Evolutionary conservation across 2,888 invertebrate species (phyloP), one percentile per base, ranked within the genome.

Genomic region (Epistrophe grossulariae): DNA sequence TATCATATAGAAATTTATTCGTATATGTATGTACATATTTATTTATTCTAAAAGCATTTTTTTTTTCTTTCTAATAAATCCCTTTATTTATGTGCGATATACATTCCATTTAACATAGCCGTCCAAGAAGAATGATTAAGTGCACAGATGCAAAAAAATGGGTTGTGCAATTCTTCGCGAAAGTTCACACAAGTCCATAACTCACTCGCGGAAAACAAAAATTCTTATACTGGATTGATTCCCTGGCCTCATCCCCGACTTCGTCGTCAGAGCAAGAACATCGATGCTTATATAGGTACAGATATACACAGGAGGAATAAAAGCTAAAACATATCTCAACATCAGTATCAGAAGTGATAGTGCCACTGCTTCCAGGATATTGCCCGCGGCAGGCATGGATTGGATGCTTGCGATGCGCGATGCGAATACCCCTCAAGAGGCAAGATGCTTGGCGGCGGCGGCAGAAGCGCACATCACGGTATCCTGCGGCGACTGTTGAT

Each of bases 161-260:
- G 62, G 62, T 64, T 82, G 60, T 52, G 31, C 60, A 70, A 60
- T 40, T 40, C 76, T 57, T 40, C 79, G 79, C 17, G 59, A 82
- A 78, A 85, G 81, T 85, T 85, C 70, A 57, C 78, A 73, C 64
- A 76, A 74, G 76, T 87, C 83, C 87, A 87, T 87, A 87, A 87
- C 64, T 87, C 87, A 79, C 85, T 82, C 6, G 11, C 4, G 11
- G 57, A 15, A 43, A 59, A 79, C 24, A 24, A 79, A 79, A 45
- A 78, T 48, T 62, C 60, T 66, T 48, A n/a, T n/a, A n/a, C 13
- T 31, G 28, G 40, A 48, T 50, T 38, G 73, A 72, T 60, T 64
- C 70, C n/a, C 31, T 45, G 71, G 50, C 70, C 24, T 24, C 17
- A 66, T 15, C 73, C 19, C 24, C 17, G 15, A 24, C 17, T 24